Evolutionary conservation across 2,888 invertebrate species (phyloP), one percentile per base, ranked within the genome.

Genomic region (Monopis laevigella): DNA sequence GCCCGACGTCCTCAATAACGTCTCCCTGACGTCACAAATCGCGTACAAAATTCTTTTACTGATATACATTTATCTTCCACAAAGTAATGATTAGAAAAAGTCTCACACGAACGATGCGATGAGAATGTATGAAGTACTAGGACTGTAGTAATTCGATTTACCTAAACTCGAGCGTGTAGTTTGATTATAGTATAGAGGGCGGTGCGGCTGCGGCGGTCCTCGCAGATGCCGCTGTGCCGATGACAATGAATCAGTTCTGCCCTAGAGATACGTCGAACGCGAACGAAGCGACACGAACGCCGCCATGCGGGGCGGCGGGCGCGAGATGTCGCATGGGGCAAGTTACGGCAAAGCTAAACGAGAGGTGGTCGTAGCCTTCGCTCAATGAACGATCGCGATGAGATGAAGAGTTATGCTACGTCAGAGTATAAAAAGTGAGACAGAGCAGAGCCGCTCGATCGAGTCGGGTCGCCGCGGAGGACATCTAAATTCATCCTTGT

Each of bases 361-460:
- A 17, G 17, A 27, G 27, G 14, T 29, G 29, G 29, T 12, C 12
- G n/a, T n/a, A n/a, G 29, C 29, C 11, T 29, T 10, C 2, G 11
- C 28, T n/a, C 5, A 11, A 7, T 29, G 12, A 11, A 8, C 42
- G 50, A 47, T 53, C 55, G 58, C 54, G 53, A 58, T 63, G 66
- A 60, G 53, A 41, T 47, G 56, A 56, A 41, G 55, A 63, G 63
- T 62, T 59, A 66, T 59, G 52, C 69, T 68, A 68, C 62, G 55
- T 62, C 59, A 69, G 58, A 71, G 73, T 77, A 74, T 69, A 75
- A 74, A 75, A 74, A 71, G 66, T 74, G 74, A 65, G 73, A 72
- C 65, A 70, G 72, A 74, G 68, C 72, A 71, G 45, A 28, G 62
- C 72, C 75, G 75, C 73, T 75, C 73, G 71, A 65, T 59, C 2